phyloP scores from a whole-genome alignment of 2,113 vertebrate species.

The Bubalus kerabau region DNA sequence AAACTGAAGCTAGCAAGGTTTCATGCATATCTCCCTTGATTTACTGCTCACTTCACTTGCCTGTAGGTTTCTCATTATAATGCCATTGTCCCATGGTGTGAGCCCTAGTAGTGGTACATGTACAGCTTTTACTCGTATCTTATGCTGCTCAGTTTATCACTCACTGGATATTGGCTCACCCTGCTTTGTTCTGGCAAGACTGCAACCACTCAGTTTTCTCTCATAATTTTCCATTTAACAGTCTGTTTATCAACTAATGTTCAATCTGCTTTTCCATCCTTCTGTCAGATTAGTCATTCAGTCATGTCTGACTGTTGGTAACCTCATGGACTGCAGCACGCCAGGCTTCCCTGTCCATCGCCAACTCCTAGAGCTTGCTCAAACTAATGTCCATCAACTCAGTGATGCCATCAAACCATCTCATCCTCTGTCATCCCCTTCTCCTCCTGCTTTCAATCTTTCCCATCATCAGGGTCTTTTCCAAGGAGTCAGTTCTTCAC shows the following conservation, averaged over 20 bases:
- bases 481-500: accelerated
- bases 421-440: not conserved
- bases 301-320: not conserved
- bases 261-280: not conserved
- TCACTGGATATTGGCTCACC: not conserved
- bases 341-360: not conserved
- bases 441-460: not conserved
- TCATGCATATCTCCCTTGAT: not conserved
- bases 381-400: not conserved
- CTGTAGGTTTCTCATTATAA: not conserved
- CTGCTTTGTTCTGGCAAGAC: not conserved
- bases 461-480: not conserved
- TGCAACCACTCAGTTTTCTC: not conserved
- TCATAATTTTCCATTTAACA: not conserved
- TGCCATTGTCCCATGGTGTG: not conserved
- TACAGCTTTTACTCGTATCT: not conserved
- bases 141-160: not conserved
- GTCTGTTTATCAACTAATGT: not conserved
- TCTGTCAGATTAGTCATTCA: not conserved
- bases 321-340: not conserved
- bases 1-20: not conserved
- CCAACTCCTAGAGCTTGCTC: not conserved
- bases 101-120: not conserved
- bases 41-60: not conserved
- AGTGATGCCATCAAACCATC: not conserved